Conservation (phyloP, 2,113 vertebrate genomes). For the Oryzias melastigma region DNA sequence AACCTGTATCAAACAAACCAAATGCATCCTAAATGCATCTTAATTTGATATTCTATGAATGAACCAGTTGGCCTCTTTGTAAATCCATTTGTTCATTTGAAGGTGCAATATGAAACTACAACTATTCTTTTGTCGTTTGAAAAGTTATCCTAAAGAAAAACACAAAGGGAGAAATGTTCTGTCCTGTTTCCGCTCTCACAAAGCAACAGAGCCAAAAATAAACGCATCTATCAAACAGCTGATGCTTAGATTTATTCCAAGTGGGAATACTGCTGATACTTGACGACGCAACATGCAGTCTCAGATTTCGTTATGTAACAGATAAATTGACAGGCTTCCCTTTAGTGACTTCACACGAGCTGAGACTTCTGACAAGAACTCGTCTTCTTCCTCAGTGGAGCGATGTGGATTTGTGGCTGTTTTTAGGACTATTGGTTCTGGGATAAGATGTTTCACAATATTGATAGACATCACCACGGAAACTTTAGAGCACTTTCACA, state of each 20-base stretch:
- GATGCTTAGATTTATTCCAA: constrained; percentile 3
- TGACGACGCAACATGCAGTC: neutral
- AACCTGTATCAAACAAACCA: neutral
- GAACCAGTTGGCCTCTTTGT: too few relatives aligned
- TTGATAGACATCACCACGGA: too few relatives aligned
- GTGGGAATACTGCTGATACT: constrained; percentile 9
- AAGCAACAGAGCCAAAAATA: constrained; percentile 33
- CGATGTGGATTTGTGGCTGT: too few relatives aligned
- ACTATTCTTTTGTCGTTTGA: too few relatives aligned
- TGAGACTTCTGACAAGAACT: too few relatives aligned
- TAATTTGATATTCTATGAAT: neutral
- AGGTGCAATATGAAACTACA: too few relatives aligned
- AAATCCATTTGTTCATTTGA: too few relatives aligned
- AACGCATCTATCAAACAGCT: constrained; percentile 32
- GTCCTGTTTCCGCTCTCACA: constrained; percentile 9
- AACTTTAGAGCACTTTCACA: too few relatives aligned
- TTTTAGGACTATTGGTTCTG: too few relatives aligned
- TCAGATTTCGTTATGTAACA: constrained; percentile 19
- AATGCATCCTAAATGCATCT: neutral
- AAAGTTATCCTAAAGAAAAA: too few relatives aligned
- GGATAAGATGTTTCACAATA: too few relatives aligned
- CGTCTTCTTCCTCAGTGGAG: too few relatives aligned
- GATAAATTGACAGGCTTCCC: neutral
- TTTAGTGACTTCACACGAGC: neutral
- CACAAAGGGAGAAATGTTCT: neutral